Conservation (phyloP, 2,888 invertebrate genomes). For the Drosophila nigricruria region DNA sequence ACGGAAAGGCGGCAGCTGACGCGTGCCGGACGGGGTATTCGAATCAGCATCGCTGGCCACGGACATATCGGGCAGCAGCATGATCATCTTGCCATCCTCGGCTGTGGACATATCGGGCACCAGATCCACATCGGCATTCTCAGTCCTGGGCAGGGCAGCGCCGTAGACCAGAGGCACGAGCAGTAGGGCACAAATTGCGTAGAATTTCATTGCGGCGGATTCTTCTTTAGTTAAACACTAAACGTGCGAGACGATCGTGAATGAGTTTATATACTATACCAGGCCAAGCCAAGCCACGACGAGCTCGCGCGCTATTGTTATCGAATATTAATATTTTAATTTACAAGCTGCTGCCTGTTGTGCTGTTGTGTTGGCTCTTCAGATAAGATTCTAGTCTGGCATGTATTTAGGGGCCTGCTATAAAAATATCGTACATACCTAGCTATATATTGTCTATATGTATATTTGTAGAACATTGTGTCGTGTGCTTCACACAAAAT, state of each 20-base stretch:
- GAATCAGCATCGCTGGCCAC: conserved; percentile 42
- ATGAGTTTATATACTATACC: conserved; percentile 45
- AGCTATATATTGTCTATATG: conserved; percentile 9
- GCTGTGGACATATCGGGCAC: conserved; percentile 54
- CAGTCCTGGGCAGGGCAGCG: conserved; percentile 27
- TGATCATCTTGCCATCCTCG: background rate
- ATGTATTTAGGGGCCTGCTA: conserved; percentile 12
- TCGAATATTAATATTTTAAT: conserved; percentile 42
- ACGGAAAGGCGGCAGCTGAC: background rate
- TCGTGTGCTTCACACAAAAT: conserved; percentile 23
- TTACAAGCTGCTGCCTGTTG: conserved; percentile 35
- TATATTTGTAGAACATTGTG: background rate
- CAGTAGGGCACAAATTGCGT: conserved; percentile 61
- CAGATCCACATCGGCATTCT: conserved; percentile 33
- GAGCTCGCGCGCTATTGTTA: conserved; percentile 26
- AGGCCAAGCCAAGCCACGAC: background rate
- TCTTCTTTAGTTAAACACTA: conserved; percentile 41
- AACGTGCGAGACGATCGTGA: conserved; percentile 18
- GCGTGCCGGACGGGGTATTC: conserved; percentile 1
- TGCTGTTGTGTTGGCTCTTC: conserved; percentile 16
- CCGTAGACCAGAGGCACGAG: conserved; percentile 67
- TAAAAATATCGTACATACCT: conserved; percentile 7
- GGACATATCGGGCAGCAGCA: conserved; percentile 55
- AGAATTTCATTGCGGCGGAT: conserved; percentile 57
- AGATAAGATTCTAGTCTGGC: conserved; percentile 50